These are phyloP conservation scores for Labeo rohita DNA, from an alignment of 2,113 vertebrate genomes.

Conservation along the genomic window DNA sequence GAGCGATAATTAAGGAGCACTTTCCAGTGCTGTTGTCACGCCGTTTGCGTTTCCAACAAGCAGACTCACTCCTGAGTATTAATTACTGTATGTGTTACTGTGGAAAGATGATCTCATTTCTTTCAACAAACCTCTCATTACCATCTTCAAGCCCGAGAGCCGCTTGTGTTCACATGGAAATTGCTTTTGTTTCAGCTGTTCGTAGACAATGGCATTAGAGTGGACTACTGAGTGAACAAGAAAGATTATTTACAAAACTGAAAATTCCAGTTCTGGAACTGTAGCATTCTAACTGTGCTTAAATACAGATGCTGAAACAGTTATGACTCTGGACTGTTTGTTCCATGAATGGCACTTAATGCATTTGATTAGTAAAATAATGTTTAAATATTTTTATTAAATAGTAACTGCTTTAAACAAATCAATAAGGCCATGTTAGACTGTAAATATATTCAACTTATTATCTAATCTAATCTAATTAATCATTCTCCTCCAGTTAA, in stretches of 20 bases:
- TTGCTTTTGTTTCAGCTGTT: slow-evolving; percentile 18
- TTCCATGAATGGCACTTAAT: not conserved
- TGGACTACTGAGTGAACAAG: not conserved
- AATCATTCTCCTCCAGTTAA: not conserved
- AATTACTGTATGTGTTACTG: slow-evolving; percentile 38
- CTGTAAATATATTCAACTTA: not conserved
- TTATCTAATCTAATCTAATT: not conserved
- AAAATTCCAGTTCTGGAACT: not conserved
- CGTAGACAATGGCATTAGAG: not conserved
- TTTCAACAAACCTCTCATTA: slow-evolving; percentile 26
- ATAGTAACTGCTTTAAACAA: not conserved
- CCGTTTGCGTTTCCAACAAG: not conserved
- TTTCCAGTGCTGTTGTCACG: slow-evolving; percentile 15
- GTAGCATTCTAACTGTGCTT: not conserved
- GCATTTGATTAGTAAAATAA: not conserved
- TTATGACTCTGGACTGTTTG: not conserved
- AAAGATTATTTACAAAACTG: slow-evolving; percentile 15
- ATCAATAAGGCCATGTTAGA: not conserved
- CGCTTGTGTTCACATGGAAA: slow-evolving; percentile 21
- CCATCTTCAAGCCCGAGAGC: slow-evolving; percentile 13
- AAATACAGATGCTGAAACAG: not conserved
- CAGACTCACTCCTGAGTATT: slow-evolving; percentile 33
- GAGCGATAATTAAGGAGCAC: slow-evolving; percentile 27
- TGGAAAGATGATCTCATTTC: slow-evolving; percentile 43
- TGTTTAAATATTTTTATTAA: not conserved